Evolutionary conservation across 2,888 invertebrate genomes (phyloP).

Genomic region (Piscicola geometra): DNA sequence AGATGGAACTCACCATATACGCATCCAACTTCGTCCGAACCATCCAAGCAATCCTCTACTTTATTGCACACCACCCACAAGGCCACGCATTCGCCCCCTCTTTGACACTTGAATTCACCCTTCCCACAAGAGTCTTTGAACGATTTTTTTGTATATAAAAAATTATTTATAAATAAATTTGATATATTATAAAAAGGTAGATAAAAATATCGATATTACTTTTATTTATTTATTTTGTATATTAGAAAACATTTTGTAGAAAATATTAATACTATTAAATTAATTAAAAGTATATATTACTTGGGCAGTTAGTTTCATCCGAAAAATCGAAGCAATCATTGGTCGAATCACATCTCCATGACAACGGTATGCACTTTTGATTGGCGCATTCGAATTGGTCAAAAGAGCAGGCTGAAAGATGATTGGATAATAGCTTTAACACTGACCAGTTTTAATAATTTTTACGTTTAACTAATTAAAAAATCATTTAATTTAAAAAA

Average conservation of each 20-base stretch:
- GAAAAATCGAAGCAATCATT: slow-evolving; percentile 23
- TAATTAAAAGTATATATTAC: not conserved
- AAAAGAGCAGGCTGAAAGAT: not conserved
- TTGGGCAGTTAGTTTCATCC: slow-evolving; percentile 27
- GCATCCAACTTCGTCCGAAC: slow-evolving; percentile 31
- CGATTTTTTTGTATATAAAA: no score
- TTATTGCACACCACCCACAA: slow-evolving; percentile 32
- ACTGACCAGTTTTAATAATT: not conserved
- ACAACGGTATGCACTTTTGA: slow-evolving; percentile 22
- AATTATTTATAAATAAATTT: no score
- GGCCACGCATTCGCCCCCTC: slow-evolving; percentile 18
- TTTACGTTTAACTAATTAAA: not conserved
- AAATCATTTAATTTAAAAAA: not conserved
- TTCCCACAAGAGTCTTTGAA: slow-evolving; percentile 7
- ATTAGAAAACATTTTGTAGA: not conserved
- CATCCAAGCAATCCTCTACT: slow-evolving; percentile 31
- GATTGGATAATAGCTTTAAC: not conserved
- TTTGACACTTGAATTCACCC: slow-evolving; percentile 14
- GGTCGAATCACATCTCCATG: slow-evolving; percentile 27
- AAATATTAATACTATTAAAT: not conserved
- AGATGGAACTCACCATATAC: slow-evolving; percentile 1
- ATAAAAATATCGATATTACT: no score
- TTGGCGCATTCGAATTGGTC: slow-evolving; percentile 23
- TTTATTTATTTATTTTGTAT: not conserved
- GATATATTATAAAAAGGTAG: no score